A percentile compares a stretch with the other conserved stretches of the same genome.
These are phyloP conservation scores for Elephantulus edwardii DNA, from an alignment of 2,113 vertebrate genomes.

Conservation along the genomic window DNA sequence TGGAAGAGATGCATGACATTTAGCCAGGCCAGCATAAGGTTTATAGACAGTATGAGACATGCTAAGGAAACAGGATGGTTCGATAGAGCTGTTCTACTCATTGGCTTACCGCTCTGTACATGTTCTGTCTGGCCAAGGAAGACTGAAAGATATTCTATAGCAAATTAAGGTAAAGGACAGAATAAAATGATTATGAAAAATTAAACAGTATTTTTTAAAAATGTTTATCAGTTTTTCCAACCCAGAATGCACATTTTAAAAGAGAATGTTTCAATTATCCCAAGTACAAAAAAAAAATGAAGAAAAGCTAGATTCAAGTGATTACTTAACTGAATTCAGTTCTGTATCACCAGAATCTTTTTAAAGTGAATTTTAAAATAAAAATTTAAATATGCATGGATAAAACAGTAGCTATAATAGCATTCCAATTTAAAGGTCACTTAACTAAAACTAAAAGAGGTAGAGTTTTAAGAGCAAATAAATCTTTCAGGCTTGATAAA, in stretches of 20 bases:
- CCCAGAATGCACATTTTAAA: constrained; percentile 36
- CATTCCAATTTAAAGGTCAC: not conserved
- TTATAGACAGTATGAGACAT: constrained; percentile 79
- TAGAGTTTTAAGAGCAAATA: constrained; percentile 39
- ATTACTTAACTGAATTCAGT: not conserved
- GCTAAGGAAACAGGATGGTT: constrained; percentile 77
- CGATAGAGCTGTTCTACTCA: constrained; percentile 77
- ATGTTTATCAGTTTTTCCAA: constrained; percentile 65
- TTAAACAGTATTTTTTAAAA: constrained; percentile 61
- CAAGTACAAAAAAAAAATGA: constrained; percentile 47
- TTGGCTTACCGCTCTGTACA: constrained; percentile 96
- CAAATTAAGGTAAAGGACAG: constrained; percentile 89
- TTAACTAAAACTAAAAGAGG: not conserved
- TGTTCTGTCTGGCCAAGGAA: constrained; percentile 98
- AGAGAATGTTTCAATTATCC: constrained; percentile 54
- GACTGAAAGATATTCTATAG: constrained; percentile 98
- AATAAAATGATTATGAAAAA: constrained; percentile 84
- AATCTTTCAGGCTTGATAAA: constrained; percentile 20
- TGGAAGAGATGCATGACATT: constrained; percentile 37
- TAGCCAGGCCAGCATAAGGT: constrained; percentile 80
- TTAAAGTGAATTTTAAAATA: constrained; percentile 45
- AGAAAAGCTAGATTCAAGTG: constrained; percentile 2
- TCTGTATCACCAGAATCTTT: not conserved
- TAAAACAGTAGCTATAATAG: not conserved
- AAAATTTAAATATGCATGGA: constrained; percentile 19